Base-by-base conservation (phyloP, 2,113 vertebrate species). In the Bambusicola thoracicus region DNA sequence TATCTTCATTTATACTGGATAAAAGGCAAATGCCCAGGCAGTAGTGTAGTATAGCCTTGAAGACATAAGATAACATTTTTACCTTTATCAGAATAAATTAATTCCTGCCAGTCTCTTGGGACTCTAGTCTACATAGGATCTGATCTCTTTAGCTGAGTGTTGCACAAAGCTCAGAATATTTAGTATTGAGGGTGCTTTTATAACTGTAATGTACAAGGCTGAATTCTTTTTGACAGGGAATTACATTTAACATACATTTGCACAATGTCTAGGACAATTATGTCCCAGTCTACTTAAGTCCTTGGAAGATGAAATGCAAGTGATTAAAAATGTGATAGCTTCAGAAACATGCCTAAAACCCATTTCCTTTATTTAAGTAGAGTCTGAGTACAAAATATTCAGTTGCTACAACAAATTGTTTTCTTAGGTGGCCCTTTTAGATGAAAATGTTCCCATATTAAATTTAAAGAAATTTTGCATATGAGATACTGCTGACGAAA, bases 11-110 rank as follows among this genome's bases (percentile, higher is more conserved):
- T 87, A 65, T 91, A 65, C 29, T 82, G 40, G 25, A 76, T 80
- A 8, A 66, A 90, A 92, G 34, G 5, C 14, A 76, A 82, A 69
- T 40, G 19, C 10, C 63, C 43, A 87, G 40, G 22, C 55, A 69
- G 25, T 34, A 22, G 4, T 25, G 25, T 34, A 22, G 4, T 25
- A 32, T 34, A 80, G 43, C 3, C n/a, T 65, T 56, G 17, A 91
- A 87, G 58, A 65, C 62, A 85, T 79, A 27, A 73, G 81, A 89
- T 89, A 63, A 61, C 0, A 2, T 46, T 85, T 79, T 66, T 87
- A 10, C 32, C 73, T 93, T 79, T 82, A 73, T 82, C 53, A 65
- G 53, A 90, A 76, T 83, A 80, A 74, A 81, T 93, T 77, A 74
- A 66, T 85, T 94, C 21, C 36, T 88, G 18, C 4, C 16, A 77